These are phyloP conservation scores for Pipistrellus kuhlii DNA, from an alignment of 2,797 vertebrate species.

Conservation along the genomic window DNA sequence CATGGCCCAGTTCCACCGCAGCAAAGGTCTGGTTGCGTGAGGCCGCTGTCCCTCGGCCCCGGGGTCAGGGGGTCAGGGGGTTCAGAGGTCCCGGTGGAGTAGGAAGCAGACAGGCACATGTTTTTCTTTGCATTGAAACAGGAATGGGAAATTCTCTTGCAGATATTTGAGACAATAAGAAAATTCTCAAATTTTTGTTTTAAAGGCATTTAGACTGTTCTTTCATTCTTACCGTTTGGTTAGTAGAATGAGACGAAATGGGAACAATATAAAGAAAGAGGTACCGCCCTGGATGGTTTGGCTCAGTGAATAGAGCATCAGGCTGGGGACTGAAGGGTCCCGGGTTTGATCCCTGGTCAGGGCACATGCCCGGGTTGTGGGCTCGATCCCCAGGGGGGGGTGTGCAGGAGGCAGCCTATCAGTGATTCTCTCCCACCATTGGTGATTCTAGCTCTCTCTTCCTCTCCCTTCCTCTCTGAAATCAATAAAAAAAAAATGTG, in stretches of 20 bases:
- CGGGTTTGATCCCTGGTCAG: too few species aligned
- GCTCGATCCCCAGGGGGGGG: too few species aligned
- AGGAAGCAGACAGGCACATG: neutral
- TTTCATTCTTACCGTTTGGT: neutral
- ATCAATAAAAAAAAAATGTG: too few species aligned
- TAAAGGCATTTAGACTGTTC: neutral
- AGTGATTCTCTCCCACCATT: too few species aligned
- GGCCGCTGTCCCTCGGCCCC: neutral
- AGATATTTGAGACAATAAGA: neutral
- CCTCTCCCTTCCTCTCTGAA: too few species aligned
- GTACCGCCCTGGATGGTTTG: too few species aligned
- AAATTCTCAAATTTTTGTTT: neutral
- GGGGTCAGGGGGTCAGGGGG: neutral
- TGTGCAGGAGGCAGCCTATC: too few species aligned
- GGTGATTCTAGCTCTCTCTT: too few species aligned
- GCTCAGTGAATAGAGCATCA: too few species aligned
- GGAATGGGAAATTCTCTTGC: neutral
- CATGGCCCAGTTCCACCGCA: neutral
- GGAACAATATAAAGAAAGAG: neutral
- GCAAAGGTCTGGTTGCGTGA: neutral
- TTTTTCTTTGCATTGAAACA: neutral
- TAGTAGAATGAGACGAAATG: neutral
- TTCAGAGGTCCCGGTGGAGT: too few species aligned
- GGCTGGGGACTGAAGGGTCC: too few species aligned
- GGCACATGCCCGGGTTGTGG: too few species aligned